These are phyloP conservation scores for Pterocles burchelli DNA, from an alignment of 2,113 vertebrate genomes.

Conservation along the genomic window DNA sequence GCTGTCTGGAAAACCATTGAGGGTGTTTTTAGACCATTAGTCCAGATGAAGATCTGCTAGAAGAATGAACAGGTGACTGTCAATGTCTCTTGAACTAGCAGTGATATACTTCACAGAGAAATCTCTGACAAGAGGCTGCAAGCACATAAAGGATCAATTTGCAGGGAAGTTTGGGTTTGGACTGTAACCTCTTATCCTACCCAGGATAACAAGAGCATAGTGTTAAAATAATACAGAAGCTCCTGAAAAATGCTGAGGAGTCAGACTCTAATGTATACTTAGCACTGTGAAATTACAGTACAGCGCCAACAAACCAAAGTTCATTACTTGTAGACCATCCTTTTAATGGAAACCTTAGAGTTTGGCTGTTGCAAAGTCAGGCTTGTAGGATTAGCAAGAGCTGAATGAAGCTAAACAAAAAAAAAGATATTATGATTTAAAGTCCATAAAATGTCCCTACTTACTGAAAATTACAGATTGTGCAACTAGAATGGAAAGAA, in stretches of 20 bases:
- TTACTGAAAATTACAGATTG: background rate
- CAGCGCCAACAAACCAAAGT: background rate
- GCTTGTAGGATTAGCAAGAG: background rate
- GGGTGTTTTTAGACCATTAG: background rate
- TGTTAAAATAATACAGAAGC: slow-evolving; percentile 32
- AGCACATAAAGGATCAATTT: slow-evolving; percentile 2
- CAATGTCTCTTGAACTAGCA: background rate
- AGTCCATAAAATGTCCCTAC: background rate
- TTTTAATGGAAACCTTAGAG: slow-evolving; percentile 4
- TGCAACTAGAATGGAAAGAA: background rate
- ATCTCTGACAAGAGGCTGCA: background rate
- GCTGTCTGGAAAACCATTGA: background rate
- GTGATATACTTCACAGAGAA: background rate
- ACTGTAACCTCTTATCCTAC: background rate
- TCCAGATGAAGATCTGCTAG: background rate
- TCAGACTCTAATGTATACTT: slow-evolving; percentile 36
- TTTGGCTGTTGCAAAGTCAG: background rate
- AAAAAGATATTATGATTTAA: background rate
- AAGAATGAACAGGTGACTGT: background rate
- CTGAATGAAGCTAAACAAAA: background rate
- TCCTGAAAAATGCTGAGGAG: slow-evolving; percentile 30
- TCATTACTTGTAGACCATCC: background rate
- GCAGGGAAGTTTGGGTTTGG: slow-evolving; percentile 26
- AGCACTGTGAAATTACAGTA: background rate
- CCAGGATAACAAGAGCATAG: background rate